Base-by-base conservation (phyloP, 2,888 invertebrate species). In the Diarsia dahlii region DNA sequence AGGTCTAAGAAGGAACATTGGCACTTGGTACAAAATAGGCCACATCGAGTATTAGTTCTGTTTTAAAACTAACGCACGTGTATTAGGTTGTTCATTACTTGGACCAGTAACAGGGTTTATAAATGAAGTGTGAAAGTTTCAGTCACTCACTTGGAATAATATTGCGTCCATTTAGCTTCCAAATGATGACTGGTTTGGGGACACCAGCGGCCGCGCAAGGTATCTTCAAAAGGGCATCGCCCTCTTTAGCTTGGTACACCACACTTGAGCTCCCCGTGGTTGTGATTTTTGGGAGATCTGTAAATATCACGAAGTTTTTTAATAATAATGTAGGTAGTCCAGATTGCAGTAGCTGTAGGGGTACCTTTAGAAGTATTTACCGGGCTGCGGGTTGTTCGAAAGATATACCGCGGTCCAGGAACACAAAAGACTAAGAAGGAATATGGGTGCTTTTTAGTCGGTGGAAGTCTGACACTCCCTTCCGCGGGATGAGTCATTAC, bases 131-230 rank as follows among this genome's bases (percentile, higher is more conserved):
- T 58, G n/a, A 52, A 1, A 62, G 52, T 52, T 46, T 54, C 6
- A 34, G 1, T 15, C 50, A 45, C 82, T 73, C 79, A 82, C 82
- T 76, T 76, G 58, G 54, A 39, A 46, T 52, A 18, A 82, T 79
- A 6, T 5, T 5, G 34, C 12, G 75, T 12, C 76, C 74, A 4
- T 71, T 39, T n/a, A 74, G 1, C 39, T 34, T 84, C 86, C 86
- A 86, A 46, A 58, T 71, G 8, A 85, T 78, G 3, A 8, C 54
- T 56, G 86, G 86, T 39, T 75, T 81, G 5, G 86, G 86, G 0
- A 69, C 13, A 62, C 86, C 86, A 3, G 60, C 52, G 45, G 81
- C 74, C 12, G 23, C 39, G 62, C 86, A 86, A 45, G 83, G 81
- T 12, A 86, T 78, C 20, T 2, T 83, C 48, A 86, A 62, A 8